Conservation (phyloP, 2,797 vertebrate genomes). For the Sciurus carolinensis region DNA sequence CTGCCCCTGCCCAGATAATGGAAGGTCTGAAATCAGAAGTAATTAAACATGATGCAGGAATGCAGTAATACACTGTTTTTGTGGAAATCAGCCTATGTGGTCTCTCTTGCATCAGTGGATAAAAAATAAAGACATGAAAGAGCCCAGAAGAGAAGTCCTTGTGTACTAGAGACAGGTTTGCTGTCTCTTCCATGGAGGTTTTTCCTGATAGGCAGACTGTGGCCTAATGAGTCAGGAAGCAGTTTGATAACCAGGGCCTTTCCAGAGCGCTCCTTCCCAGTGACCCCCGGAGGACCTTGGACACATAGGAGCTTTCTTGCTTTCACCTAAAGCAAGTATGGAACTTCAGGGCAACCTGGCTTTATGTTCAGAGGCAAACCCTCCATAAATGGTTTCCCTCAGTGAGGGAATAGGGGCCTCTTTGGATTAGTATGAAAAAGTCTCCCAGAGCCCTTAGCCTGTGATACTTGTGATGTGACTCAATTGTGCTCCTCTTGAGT, state of each 20-base stretch:
- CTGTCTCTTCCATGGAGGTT: not conserved
- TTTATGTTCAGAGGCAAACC: not conserved
- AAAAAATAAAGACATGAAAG: not conserved
- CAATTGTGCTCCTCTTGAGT: not conserved
- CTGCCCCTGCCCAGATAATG: not conserved
- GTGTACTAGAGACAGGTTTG: not conserved
- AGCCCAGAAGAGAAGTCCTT: not conserved
- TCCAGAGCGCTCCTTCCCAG: not conserved
- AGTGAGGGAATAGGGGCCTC: not conserved
- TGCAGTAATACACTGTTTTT: not conserved
- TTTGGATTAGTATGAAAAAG: not conserved
- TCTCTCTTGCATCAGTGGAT: not conserved
- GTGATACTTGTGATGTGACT: not conserved
- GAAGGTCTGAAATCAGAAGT: constrained; percentile 47
- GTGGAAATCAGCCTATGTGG: not conserved
- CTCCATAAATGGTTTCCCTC: not conserved
- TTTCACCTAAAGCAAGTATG: constrained; percentile 33
- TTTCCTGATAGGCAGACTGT: not conserved
- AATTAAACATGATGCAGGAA: not conserved
- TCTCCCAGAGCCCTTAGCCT: not conserved
- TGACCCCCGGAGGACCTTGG: not conserved
- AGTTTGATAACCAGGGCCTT: not conserved
- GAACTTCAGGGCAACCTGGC: not conserved
- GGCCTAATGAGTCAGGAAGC: not conserved
- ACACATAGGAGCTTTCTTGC: not conserved